Conservation (phyloP, 2,113 vertebrate genomes). For the Arenaria interpres region DNA sequence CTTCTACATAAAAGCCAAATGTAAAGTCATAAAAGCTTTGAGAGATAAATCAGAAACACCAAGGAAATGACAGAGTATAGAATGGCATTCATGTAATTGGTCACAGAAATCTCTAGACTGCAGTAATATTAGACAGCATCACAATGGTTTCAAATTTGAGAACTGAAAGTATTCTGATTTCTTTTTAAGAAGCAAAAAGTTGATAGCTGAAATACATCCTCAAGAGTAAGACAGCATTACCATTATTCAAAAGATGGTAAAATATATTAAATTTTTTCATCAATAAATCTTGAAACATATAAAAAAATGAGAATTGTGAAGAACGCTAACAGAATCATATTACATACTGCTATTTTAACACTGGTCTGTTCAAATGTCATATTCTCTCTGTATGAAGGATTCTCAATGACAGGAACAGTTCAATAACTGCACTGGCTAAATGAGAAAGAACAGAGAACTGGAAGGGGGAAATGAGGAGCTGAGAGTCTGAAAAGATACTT, state of each 20-base stretch:
- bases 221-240: background rate
- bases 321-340: background rate
- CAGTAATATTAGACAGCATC: background rate
- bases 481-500: background rate
- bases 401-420: background rate
- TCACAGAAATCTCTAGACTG: constrained; percentile 43
- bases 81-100: constrained; percentile 48
- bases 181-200: background rate
- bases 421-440: background rate
- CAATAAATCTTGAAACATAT: background rate
- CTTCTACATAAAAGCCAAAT: constrained; percentile 36
- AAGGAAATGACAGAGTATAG: background rate
- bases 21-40: constrained; percentile 10
- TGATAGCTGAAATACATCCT: background rate
- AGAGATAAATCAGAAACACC: constrained; percentile 6
- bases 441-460: background rate
- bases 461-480: background rate
- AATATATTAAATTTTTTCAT: background rate
- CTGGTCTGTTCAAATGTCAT: background rate
- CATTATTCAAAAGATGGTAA: background rate
- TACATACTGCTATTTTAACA: background rate
- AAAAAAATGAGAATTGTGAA: background rate
- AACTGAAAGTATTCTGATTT: background rate
- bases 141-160: background rate
- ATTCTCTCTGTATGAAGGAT: background rate